Evolutionary conservation across 2,797 vertebrate genomes (phyloP), one percentile per base, ranked within the genome.

Genomic region (Thunnus albacares): DNA sequence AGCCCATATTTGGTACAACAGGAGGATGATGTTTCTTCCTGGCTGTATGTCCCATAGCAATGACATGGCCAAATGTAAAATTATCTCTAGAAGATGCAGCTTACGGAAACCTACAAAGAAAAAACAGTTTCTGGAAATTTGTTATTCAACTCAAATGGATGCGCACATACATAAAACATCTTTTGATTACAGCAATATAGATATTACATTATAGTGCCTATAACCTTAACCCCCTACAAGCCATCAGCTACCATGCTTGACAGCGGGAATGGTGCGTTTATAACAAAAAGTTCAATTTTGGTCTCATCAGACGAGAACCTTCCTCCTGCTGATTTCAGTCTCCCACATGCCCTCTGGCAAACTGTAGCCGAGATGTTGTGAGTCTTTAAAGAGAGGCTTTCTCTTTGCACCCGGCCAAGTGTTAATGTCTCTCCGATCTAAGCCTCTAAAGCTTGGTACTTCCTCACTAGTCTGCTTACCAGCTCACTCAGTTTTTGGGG

Each of bases 1-100:
- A 91, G 82, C 81, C 81, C 71, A 77, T 79, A 62, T 84, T 85
- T 81, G 71, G 77, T 22, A 57, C 28, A 74, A 20, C 15, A 3
- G 56, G 53, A 73, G 49, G 55, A 56, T 77, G 52, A 52, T 58
- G 59, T 86, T 66, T 68, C 75, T 53, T 83, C 55, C 68, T 70
- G 81, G 47, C 78, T 83, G 35, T 24, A 53, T 20, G 61, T 81
- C 66, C 51, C 17, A 1, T 9, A 35, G 43, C 22, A 59, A 2
- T 81, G 68, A 83, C 68, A 55, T 20, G 58, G 67, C 43, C 79
- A 60, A 22, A 71, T 75, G 15, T 45, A 38, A 59, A 9, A 71
- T 71, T 52, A 53, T 78, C 5, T 66, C 71, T 62, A 58, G 59
- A 74, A 45, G 1, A 8, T 22, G 18, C 13, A 35, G 11, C 59